A percentile compares a stretch with the other conserved stretches of the same genome.
Conservation (phyloP, 2,113 vertebrate genomes). For the Brienomyrus longianalis region DNA sequence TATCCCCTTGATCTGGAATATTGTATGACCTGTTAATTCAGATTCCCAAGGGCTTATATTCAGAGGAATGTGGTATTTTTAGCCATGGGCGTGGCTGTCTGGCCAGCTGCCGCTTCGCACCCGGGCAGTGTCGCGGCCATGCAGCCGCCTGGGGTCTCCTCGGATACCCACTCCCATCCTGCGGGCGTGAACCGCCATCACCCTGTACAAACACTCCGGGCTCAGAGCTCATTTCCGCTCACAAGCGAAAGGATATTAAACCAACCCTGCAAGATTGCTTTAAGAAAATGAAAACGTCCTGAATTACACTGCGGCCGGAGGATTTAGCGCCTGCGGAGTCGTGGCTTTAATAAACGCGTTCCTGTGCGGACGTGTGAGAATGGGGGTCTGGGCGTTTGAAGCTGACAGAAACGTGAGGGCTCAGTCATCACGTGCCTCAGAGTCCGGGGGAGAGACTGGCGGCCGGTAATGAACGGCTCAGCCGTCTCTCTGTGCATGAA, state of each 20-base stretch:
- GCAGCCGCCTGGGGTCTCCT: background rate
- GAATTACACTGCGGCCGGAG: background rate
- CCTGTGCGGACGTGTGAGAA: background rate
- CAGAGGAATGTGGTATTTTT: background rate
- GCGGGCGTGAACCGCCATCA: background rate
- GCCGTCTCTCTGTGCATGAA: background rate
- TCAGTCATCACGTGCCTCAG: background rate
- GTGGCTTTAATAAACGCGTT: background rate
- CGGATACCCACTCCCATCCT: conserved; percentile 22
- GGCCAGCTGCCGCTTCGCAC: background rate
- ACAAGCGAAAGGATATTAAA: conserved; percentile 18
- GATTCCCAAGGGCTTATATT: background rate
- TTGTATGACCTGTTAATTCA: background rate
- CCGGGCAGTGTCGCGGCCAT: background rate
- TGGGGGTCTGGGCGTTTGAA: background rate
- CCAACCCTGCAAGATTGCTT: background rate
- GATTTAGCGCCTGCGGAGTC: background rate
- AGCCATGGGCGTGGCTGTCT: background rate
- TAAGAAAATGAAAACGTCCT: background rate
- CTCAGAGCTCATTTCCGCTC: conserved; percentile 16
- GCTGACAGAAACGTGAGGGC: background rate
- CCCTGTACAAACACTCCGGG: background rate
- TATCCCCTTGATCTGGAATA: background rate
- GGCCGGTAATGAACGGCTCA: background rate
- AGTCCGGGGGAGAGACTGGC: background rate